phyloP scores from a whole-genome alignment of 2,888 invertebrate species.

The Anoplius nigerrimus region DNA sequence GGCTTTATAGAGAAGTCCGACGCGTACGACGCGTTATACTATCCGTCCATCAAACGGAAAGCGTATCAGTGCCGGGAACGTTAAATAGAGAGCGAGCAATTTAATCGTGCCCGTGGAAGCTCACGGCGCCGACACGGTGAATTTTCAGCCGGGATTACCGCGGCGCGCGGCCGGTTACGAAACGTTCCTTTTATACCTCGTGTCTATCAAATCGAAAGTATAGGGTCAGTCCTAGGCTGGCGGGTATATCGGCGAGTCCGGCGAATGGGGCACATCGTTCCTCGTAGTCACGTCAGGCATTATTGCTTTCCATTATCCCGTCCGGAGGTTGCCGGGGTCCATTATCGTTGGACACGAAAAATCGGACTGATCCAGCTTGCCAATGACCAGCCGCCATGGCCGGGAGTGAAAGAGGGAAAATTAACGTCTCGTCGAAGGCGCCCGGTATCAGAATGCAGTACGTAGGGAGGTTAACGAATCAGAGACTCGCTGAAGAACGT shows the following conservation, averaged over 20 bases:
- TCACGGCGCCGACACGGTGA: slow-evolving; percentile 23
- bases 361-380: slow-evolving; percentile 21
- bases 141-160: slow-evolving; percentile 35
- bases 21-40: neutral
- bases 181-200: slow-evolving; percentile 15
- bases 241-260: slow-evolving; percentile 12
- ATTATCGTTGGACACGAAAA: slow-evolving; percentile 26
- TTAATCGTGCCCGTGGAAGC: slow-evolving; percentile 4
- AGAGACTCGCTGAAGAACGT: neutral
- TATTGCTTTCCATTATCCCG: slow-evolving; percentile 47
- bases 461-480: neutral
- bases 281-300: slow-evolving; percentile 22
- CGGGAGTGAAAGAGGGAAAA: neutral
- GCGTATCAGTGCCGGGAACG: neutral
- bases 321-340: slow-evolving; percentile 18
- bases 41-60: slow-evolving; percentile 12
- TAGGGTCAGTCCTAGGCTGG: slow-evolving; percentile 18
- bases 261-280: neutral
- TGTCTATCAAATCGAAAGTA: slow-evolving; percentile 39
- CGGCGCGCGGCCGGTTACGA: slow-evolving; percentile 11
- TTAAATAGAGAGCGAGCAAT: slow-evolving; percentile 18
- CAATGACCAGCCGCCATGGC: slow-evolving; percentile 16
- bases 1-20: too few species aligned
- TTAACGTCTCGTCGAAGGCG: neutral
- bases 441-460: neutral